These are phyloP conservation scores for Hemibagrus guttatus DNA, from an alignment of 2,797 vertebrate species.

Conservation along the genomic window DNA sequence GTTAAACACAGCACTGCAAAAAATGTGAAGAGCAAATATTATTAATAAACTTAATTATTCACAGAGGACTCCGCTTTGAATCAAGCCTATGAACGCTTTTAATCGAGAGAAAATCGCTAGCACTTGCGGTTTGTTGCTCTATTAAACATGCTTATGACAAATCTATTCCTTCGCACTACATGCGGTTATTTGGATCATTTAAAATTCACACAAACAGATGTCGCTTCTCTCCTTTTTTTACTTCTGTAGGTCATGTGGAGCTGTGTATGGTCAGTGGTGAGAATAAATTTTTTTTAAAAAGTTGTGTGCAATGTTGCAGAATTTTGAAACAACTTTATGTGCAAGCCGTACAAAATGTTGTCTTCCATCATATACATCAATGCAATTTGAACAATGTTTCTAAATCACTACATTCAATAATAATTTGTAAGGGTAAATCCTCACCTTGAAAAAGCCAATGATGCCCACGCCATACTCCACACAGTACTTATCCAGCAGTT, in stretches of 20 bases:
- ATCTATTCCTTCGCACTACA: background rate
- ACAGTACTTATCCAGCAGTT: conserved; percentile 98
- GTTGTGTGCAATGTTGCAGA: background rate
- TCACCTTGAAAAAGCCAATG: conserved; percentile 98
- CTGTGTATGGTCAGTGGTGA: background rate
- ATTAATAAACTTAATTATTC: background rate
- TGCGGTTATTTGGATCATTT: background rate
- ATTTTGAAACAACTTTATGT: background rate
- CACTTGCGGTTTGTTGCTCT: background rate
- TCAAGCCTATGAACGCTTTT: background rate
- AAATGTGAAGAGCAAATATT: background rate
- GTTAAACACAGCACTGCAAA: background rate
- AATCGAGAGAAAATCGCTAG: background rate
- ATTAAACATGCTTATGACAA: background rate
- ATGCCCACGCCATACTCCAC: conserved; percentile 98
- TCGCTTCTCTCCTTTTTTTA: background rate
- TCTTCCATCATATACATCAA: too few species aligned
- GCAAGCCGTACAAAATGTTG: background rate
- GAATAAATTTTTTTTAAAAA: background rate
- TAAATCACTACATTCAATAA: background rate
- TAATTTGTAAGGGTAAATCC: background rate
- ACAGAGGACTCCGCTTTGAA: background rate
- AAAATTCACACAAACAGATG: background rate
- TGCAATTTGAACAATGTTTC: background rate
- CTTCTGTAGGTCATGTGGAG: background rate